Percentiles rank a stretch among this genome's conserved stretches.
These are phyloP conservation scores for Helicorthomorpha holstii DNA, from an alignment of 1,140 invertebrate species.

Conservation along the genomic window DNA sequence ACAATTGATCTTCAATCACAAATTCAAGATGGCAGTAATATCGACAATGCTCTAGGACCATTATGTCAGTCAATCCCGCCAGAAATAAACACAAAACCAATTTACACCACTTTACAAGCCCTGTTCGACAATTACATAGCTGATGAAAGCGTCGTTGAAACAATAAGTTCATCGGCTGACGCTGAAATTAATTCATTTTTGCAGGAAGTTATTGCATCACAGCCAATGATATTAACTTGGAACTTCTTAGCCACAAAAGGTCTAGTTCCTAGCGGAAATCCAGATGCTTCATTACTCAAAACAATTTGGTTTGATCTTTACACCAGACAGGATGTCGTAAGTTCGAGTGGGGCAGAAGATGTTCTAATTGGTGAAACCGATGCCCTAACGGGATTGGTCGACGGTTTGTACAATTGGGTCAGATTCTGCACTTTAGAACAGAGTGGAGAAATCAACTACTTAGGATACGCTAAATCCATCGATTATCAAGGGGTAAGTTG, in stretches of 20 bases:
- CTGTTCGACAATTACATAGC: background rate
- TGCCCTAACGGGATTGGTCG: constrained; percentile 41
- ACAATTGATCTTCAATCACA: background rate
- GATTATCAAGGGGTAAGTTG: background rate
- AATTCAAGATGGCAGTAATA: background rate
- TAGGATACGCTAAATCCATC: constrained; percentile 37
- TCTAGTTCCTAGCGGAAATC: background rate
- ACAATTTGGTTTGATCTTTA: constrained; percentile 37
- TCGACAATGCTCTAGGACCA: background rate
- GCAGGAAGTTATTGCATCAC: background rate
- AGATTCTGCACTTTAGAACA: constrained; percentile 57
- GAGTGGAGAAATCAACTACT: constrained; percentile 47
- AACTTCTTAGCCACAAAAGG: background rate
- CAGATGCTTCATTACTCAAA: background rate
- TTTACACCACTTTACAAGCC: background rate
- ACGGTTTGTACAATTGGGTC: constrained; percentile 75
- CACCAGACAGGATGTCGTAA: constrained; percentile 52
- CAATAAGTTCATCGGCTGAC: background rate
- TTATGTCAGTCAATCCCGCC: background rate
- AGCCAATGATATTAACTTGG: background rate
- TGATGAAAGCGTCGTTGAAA: background rate
- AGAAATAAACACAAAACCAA: background rate
- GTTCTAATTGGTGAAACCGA: constrained; percentile 68
- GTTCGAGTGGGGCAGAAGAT: constrained; percentile 72
- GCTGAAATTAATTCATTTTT: background rate